Conservation (phyloP, 2,113 vertebrate genomes). For the Lophura nycthemera region DNA sequence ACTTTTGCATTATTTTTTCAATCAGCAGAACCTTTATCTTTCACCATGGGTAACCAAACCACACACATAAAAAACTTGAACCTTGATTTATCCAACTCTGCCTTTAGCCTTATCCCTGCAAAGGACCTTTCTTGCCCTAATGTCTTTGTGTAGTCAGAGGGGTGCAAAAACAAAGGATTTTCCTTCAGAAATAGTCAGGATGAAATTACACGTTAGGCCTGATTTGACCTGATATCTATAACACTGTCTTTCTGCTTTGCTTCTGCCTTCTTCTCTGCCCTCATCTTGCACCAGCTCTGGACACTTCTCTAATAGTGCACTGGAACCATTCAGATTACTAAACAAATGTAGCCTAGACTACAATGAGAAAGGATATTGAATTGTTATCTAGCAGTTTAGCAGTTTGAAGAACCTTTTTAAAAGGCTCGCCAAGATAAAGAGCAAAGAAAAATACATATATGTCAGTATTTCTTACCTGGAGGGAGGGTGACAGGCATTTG, state of each 20-base stretch:
- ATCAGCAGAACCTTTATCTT: not conserved
- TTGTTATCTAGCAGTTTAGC: not conserved
- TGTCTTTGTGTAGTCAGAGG: not conserved
- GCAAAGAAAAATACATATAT: not conserved
- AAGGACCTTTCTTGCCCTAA: accelerated
- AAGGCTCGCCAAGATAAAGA: not conserved
- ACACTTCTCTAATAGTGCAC: not conserved
- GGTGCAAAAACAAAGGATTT: not conserved
- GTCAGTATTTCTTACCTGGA: not conserved
- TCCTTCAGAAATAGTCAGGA: not conserved
- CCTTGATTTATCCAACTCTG: not conserved
- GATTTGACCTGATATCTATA: not conserved
- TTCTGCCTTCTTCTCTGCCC: not conserved
- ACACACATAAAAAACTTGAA: not conserved
- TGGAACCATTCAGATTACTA: not conserved
- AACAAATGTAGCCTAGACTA: not conserved
- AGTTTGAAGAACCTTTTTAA: conserved; percentile 9
- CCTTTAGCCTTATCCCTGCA: not conserved
- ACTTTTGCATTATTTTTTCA: not conserved
- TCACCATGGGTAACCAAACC: not conserved
- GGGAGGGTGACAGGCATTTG: not conserved
- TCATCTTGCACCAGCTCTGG: not conserved
- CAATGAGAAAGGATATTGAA: not conserved
- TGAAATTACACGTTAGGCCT: not conserved
- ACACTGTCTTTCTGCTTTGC: not conserved